Base-by-base conservation (phyloP, 2,888 invertebrate species). In the Cephus rjabovi region DNA sequence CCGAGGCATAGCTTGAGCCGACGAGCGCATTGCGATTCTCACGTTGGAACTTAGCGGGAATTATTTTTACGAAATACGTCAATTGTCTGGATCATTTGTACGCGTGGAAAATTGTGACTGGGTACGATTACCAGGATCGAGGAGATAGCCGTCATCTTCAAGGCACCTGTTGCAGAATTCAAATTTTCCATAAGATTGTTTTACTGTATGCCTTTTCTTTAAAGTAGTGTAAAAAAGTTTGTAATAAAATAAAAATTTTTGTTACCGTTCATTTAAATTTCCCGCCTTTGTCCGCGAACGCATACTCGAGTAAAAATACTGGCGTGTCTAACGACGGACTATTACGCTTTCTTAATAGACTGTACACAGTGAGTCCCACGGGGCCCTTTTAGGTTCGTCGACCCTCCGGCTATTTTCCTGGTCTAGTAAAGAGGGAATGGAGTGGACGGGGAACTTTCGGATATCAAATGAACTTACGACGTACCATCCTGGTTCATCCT, bases 11-110 rank as follows among this genome's bases (percentile, higher is more conserved):
- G 74, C 76, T 85, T 82, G 84, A 81, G 81, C 83, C 83, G 83
- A 84, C 84, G 85, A 80, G 77, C 85, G 83, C 87, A 84, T 83
- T 82, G 84, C 84, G 77, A 90, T 90, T 90, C 90, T 89, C 90
- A 89, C 89, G 89, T 88, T 85, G 82, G 83, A 85, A 85, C 30
- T 34, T 34, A 34, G 3, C 15, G 71, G 12, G 71, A 1, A 30
- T 71, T 34, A 34, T 71, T 23, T 71, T 23, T 56, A 56, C 56
- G 56, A 56, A 56, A 56, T 56, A 56, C 56, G 23, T 56, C 9
- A 23, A 56, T 56, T 23, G 56, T 56, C 15, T 6, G 23, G 56
- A 56, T 23, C 56, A 56, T 56, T 40, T 15, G 4, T 4, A 15
- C 40, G 23, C 23, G 15, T 56, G 9, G 23, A 23, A 6, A 56